Percentiles rank a stretch among this genome's conserved stretches.
Conservation (phyloP, 2,797 vertebrate genomes). For the Sebastes dallii region DNA sequence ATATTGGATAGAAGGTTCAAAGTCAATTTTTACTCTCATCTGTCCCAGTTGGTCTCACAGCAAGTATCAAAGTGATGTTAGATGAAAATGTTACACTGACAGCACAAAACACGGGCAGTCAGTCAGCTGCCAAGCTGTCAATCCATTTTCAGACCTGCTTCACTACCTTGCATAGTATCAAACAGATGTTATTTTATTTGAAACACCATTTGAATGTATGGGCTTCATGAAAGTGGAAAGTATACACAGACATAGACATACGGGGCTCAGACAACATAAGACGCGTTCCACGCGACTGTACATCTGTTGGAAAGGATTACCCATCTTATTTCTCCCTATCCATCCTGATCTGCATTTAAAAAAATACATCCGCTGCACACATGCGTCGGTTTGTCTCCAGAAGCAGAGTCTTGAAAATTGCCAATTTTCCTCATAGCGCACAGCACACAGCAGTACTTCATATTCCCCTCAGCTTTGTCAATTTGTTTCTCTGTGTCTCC, state of each 20-base stretch:
- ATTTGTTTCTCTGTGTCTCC: conserved; percentile 12
- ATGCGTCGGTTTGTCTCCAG: not conserved
- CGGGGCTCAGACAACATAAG: not conserved
- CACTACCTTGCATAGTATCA: not conserved
- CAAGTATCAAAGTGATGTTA: not conserved
- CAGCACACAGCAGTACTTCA: conserved; percentile 17
- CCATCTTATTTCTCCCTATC: conserved; percentile 3
- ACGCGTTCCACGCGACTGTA: not conserved
- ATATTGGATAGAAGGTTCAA: not conserved
- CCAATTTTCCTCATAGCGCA: not conserved
- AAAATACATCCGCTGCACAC: not conserved
- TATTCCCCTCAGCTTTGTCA: conserved; percentile 22
- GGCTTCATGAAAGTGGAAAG: not conserved
- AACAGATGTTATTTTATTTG: not conserved
- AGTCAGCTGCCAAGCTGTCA: conserved; percentile 20
- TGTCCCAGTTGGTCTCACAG: not conserved
- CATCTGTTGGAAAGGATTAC: not conserved
- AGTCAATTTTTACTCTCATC: not conserved
- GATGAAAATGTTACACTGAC: conserved; percentile 10
- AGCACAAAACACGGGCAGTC: conserved; percentile 1
- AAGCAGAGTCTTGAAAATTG: conserved; percentile 33
- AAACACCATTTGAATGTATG: conserved; percentile 4
- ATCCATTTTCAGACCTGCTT: not conserved
- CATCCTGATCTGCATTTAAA: conserved; percentile 16
- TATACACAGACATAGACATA: not conserved